Evolutionary conservation across 2,797 vertebrate genomes (phyloP).

Genomic region (Acrossocheilus fasciatus): DNA sequence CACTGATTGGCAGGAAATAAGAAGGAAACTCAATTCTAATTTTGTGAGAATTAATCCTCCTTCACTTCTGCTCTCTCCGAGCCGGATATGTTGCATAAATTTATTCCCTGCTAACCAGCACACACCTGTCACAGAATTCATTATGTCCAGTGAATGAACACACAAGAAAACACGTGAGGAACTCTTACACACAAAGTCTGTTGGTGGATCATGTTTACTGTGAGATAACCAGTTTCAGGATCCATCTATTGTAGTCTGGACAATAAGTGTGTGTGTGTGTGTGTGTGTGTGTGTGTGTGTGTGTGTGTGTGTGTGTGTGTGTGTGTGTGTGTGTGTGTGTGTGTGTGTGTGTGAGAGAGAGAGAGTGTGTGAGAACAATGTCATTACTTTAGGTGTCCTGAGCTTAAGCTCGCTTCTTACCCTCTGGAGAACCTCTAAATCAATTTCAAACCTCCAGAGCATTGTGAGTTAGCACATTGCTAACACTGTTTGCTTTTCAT

Average conservation of each 20-base stretch:
- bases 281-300: no score
- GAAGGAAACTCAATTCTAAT: conserved; percentile 28
- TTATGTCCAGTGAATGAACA: conserved; percentile 15
- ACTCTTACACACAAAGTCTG: not conserved
- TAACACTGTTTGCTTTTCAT: conserved; percentile 39
- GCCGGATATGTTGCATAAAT: conserved; percentile 18
- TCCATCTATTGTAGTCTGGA: conserved; percentile 3
- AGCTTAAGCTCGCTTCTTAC: not conserved
- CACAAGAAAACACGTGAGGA: not conserved
- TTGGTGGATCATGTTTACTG: not conserved
- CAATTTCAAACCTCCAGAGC: not conserved
- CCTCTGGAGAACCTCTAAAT: not conserved
- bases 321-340: no score
- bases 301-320: no score
- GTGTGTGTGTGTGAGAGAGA: not conserved
- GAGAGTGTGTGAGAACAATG: not conserved
- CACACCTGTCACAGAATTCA: conserved; percentile 40
- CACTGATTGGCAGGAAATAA: not conserved
- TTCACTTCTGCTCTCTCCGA: conserved; percentile 26
- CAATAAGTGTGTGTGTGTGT: not conserved
- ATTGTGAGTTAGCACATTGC: not conserved
- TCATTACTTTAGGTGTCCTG: not conserved
- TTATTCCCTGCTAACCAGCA: conserved; percentile 13
- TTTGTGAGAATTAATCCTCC: conserved; percentile 32
- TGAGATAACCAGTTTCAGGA: not conserved